Evolutionary conservation across 2,113 vertebrate genomes (phyloP).

Genomic region (Romanogobio albipinnatus): DNA sequence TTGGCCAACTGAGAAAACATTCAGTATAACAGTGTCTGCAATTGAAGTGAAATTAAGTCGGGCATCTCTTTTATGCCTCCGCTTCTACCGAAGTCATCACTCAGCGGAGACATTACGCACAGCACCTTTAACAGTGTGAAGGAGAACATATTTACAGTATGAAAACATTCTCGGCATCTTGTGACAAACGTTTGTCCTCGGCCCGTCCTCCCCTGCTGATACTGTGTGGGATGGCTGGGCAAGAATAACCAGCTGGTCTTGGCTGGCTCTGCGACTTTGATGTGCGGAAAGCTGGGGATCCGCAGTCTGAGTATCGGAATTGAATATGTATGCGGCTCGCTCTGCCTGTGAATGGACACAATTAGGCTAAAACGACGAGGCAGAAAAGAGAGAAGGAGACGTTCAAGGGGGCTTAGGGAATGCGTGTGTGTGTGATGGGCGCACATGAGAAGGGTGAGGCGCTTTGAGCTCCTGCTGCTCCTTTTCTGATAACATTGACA

Average conservation of each 20-base stretch:
- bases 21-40: conserved; percentile 41
- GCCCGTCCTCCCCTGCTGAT: conserved; percentile 23
- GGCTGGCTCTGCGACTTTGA: conserved; percentile 50
- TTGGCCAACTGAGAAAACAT: conserved; percentile 42
- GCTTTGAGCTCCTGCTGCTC: not conserved
- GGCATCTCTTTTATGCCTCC: conserved; percentile 35
- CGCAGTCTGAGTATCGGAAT: conserved; percentile 44
- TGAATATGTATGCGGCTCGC: conserved; percentile 53
- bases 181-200: conserved; percentile 35
- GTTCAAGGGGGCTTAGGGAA: not conserved
- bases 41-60: conserved; percentile 44
- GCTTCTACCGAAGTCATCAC: conserved; percentile 28
- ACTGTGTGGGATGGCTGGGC: conserved; percentile 23
- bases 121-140: conserved; percentile 34
- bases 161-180: conserved; percentile 27
- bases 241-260: conserved; percentile 45
- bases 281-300: conserved; percentile 43
- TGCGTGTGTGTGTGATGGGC: not conserved
- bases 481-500: conserved; percentile 45
- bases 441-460: conserved; percentile 20
- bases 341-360: conserved; percentile 46
- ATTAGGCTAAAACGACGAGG: conserved; percentile 46
- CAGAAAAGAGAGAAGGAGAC: conserved; percentile 1
- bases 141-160: conserved; percentile 36
- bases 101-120: conserved; percentile 19